A percentile compares a stretch with the other conserved stretches of the same genome.
These are phyloP conservation scores for Aurelia sp. DNA, from an alignment of 30 jellyfish, hydroid and myxozoan species.

Conservation along the genomic window DNA sequence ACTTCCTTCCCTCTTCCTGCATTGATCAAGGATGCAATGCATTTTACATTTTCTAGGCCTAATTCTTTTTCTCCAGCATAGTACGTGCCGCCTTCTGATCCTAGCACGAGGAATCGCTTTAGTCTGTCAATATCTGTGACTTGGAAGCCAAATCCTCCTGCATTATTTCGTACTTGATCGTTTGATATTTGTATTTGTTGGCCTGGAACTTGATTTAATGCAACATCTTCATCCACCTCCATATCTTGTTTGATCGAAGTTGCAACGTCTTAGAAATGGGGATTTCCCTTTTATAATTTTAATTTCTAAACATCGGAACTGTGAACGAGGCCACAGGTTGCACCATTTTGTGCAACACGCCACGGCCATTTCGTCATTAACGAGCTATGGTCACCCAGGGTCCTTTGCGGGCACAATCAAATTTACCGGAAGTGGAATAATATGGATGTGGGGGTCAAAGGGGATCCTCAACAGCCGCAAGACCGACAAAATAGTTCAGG, in stretches of 20 bases:
- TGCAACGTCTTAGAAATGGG: too few relatives aligned
- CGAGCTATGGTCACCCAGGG: too few relatives aligned
- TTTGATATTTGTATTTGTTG: background rate
- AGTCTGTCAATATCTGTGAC: constrained; percentile 36
- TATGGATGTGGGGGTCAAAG: too few relatives aligned
- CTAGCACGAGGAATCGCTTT: constrained; percentile 68
- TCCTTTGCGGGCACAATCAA: too few relatives aligned
- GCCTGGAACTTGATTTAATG: constrained; percentile 1
- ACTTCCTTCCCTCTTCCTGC: constrained; percentile 49
- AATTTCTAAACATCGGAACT: too few relatives aligned
- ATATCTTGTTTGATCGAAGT: background rate
- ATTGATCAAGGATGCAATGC: constrained; percentile 5
- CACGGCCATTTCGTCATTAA: too few relatives aligned
- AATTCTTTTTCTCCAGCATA: constrained; percentile 41
- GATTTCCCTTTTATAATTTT: too few relatives aligned
- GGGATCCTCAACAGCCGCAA: too few relatives aligned
- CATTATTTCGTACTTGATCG: constrained; percentile 48
- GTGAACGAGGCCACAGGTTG: too few relatives aligned
- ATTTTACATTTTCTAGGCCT: constrained; percentile 25
- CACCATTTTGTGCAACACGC: too few relatives aligned
- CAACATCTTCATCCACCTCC: background rate
- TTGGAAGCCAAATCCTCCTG: constrained; percentile 70
- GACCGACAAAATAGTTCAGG: too few relatives aligned
- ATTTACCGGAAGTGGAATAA: too few relatives aligned
- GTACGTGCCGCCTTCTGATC: constrained; percentile 72